Evolutionary conservation across 2,797 vertebrate species (phyloP).

Genomic region (Cottoperca gobio): DNA sequence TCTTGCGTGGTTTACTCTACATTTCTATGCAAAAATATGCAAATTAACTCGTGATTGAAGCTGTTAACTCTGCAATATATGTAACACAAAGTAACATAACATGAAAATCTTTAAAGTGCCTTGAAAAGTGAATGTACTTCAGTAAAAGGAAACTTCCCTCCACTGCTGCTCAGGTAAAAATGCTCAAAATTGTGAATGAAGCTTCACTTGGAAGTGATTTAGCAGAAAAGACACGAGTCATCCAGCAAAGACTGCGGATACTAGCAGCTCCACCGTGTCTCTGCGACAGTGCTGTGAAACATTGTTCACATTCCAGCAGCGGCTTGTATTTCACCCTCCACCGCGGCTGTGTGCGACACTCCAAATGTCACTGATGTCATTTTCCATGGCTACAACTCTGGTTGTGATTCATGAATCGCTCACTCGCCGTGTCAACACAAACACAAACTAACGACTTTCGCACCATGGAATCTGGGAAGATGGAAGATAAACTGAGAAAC

Average conservation of each 20-base stretch:
- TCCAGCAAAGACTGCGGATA: no score
- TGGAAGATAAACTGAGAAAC: rapidly evolving
- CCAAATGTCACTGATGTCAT: conserved; percentile 52
- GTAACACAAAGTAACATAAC: neutral
- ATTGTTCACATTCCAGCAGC: conserved; percentile 43
- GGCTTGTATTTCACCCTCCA: conserved; percentile 67
- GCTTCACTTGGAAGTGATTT: neutral
- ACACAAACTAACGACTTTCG: neutral
- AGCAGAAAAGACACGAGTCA: neutral
- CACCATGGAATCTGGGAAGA: neutral
- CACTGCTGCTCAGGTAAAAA: neutral
- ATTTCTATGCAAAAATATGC: neutral
- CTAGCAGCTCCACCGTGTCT: conserved; percentile 1
- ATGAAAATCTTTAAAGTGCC: neutral
- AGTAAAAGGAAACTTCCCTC: no score
- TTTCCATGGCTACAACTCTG: conserved; percentile 32
- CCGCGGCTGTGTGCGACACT: conserved; percentile 34
- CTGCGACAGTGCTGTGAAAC: conserved; percentile 19
- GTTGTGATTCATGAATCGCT: conserved; percentile 48
- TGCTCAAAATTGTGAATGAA: neutral
- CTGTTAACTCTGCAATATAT: no score
- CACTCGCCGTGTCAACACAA: neutral
- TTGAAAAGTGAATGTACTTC: neutral
- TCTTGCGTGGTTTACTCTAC: neutral
- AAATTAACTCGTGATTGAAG: neutral